A percentile compares a stretch with the other conserved stretches of the same genome.
Evolutionary conservation across 2,797 vertebrate genomes (phyloP).

Genomic region (Avahi laniger): DNA sequence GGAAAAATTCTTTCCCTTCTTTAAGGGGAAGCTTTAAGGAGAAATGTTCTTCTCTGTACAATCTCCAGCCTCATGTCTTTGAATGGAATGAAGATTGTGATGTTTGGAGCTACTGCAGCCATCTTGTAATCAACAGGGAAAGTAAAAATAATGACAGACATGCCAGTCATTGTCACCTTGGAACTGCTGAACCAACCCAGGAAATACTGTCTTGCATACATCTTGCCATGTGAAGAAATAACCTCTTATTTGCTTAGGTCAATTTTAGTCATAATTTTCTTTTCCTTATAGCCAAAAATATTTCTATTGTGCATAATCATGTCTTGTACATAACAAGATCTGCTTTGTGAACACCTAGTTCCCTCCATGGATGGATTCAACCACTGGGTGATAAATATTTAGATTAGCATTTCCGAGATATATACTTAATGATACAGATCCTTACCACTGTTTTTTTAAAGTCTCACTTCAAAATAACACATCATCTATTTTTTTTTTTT

Average conservation of each 20-base stretch:
- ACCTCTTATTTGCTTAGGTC: not conserved
- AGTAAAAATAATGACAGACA: not conserved
- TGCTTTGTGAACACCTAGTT: not conserved
- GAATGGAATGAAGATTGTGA: not conserved
- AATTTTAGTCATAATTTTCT: not conserved
- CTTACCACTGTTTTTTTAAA: not conserved
- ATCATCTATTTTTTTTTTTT: not conserved
- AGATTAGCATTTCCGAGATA: not conserved
- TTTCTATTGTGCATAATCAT: not conserved
- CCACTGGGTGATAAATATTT: not conserved
- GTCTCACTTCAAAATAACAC: not conserved
- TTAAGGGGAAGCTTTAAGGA: not conserved
- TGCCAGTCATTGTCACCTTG: not conserved
- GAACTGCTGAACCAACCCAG: not conserved
- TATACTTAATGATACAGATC: not conserved
- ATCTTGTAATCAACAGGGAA: not conserved
- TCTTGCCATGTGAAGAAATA: not conserved
- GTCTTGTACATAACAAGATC: not conserved
- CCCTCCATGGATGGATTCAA: not conserved
- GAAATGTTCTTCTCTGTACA: not conserved
- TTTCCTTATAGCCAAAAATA: not conserved
- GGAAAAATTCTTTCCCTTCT: not conserved
- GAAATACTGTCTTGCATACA: not conserved
- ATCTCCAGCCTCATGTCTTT: not conserved
- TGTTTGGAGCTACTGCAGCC: not conserved